Conservation (phyloP, 2,888 invertebrate species). For the Cataglyphis cursor region DNA sequence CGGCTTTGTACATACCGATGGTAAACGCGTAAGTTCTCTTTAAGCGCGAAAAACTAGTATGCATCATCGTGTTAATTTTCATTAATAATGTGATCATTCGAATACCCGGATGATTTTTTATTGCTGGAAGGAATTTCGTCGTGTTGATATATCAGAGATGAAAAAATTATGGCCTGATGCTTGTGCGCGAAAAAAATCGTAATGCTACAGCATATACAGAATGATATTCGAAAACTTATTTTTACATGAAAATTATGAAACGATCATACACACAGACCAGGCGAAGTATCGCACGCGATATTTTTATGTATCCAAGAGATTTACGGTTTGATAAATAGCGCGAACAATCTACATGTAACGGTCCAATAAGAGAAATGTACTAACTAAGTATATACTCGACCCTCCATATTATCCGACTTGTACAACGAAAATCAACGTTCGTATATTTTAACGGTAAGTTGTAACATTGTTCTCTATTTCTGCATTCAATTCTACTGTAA, state of each 20-base stretch:
- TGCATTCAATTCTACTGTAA: slow-evolving; percentile 43
- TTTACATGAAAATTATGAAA: slow-evolving; percentile 65
- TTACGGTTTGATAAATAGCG: slow-evolving; percentile 36
- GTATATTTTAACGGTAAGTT: slow-evolving; percentile 28
- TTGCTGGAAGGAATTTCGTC: slow-evolving; percentile 5
- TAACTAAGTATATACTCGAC: slow-evolving; percentile 33
- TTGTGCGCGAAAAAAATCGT: background rate
- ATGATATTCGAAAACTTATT: slow-evolving; percentile 57
- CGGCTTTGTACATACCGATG: slow-evolving; percentile 79
- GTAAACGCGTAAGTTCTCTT: slow-evolving; percentile 64
- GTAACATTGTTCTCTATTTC: slow-evolving; percentile 12
- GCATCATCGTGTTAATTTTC: slow-evolving; percentile 32
- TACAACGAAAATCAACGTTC: slow-evolving; percentile 60
- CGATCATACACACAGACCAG: slow-evolving; percentile 24
- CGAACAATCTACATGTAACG: slow-evolving; percentile 47
- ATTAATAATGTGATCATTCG: slow-evolving; percentile 21
- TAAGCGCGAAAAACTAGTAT: slow-evolving; percentile 49
- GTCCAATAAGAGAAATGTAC: slow-evolving; percentile 31
- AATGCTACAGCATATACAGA: slow-evolving; percentile 32
- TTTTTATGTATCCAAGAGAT: slow-evolving; percentile 35
- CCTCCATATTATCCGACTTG: slow-evolving; percentile 39
- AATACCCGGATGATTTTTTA: background rate
- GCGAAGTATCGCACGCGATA: slow-evolving; percentile 45
- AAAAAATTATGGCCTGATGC: background rate
- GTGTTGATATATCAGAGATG: slow-evolving; percentile 15